Evolutionary conservation across 1,140 invertebrate species (phyloP), one percentile per base, ranked within the genome.

Genomic region (Choristoneura fumiferana): DNA sequence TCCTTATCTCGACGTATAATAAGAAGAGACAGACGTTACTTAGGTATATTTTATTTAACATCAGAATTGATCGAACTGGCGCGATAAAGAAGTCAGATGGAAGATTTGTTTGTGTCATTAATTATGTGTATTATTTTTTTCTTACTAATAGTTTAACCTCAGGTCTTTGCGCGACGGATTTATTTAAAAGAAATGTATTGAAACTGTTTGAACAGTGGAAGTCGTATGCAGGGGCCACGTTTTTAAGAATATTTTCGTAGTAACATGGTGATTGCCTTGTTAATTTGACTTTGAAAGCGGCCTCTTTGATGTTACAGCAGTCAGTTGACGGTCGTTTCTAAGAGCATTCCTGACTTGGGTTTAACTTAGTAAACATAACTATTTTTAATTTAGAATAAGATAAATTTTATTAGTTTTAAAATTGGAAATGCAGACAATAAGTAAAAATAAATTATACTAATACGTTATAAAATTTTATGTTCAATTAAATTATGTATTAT

Each of bases 41-140:
- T 88, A n/a, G n/a, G n/a, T n/a, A 88, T 84, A 88, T 84, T 88
- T 88, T 88, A 88, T 88, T 87, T 87, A 87, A 88, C 73, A 81
- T 86, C 82, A 81, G 76, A 77, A 75, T 71, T 79, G 85, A 88
- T 88, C 82, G 76, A 84, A 83, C 64, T 80, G 76, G 60, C 64
- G 59, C 62, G 85, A 88, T 88, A 88, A 87, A 68, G 70, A 61
- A 39, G 54, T 60, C 64, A 60, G 63, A 64, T 75, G 76, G 73
- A 75, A 73, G 72, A 79, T 88, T 87, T 87, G 81, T 87, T 86
- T 83, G 73, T 79, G 63, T 79, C 81, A 83, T 87, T 85, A 83
- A 80, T 82, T 81, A 82, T 78, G 61, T 75, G 58, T 75, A 78
- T 78, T 73, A 49, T 73, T 75, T 69, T 69, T 49, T 67, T 71